Evolutionary conservation across 2,888 invertebrate genomes (phyloP).

Genomic region (Cryptops parisi): DNA sequence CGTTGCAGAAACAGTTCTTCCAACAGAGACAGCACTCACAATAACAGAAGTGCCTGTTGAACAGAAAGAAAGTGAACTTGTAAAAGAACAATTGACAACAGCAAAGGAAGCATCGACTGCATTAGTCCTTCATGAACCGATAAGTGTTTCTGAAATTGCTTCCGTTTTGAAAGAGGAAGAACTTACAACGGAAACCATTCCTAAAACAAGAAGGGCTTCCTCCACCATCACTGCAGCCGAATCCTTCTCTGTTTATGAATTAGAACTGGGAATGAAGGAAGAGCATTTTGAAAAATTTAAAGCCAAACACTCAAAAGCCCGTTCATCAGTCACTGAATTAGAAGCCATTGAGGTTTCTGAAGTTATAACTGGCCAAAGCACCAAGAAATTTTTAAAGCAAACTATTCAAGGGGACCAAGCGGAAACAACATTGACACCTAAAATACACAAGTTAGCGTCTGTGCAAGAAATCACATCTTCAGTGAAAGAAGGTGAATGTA

Average conservation of each 20-base stretch:
- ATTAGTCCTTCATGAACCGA: slow-evolving; percentile 12
- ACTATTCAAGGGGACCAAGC: slow-evolving; percentile 11
- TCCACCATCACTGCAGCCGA: slow-evolving; percentile 7
- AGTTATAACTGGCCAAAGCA: slow-evolving; percentile 12
- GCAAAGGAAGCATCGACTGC: slow-evolving; percentile 1
- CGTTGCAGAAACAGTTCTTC: slow-evolving; percentile 8
- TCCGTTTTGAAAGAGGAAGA: slow-evolving; percentile 14
- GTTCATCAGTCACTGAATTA: slow-evolving; percentile 13
- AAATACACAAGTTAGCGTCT: slow-evolving; percentile 6
- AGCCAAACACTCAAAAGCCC: slow-evolving; percentile 8
- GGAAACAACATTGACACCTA: too few relatives aligned
- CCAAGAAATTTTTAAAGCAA: slow-evolving; percentile 5
- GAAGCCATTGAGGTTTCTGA: slow-evolving; percentile 16
- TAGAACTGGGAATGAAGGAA: slow-evolving; percentile 10
- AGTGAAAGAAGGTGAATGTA: slow-evolving; percentile 12
- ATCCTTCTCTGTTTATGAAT: slow-evolving; percentile 14
- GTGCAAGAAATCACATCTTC: slow-evolving; percentile 11
- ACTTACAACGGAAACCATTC: slow-evolving; percentile 6
- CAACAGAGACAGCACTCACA: slow-evolving; percentile 12
- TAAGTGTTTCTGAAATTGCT: slow-evolving; percentile 14
- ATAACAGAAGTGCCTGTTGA: slow-evolving; percentile 11
- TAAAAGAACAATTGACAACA: not conserved
- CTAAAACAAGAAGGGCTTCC: slow-evolving; percentile 8
- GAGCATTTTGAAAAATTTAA: slow-evolving; percentile 1
- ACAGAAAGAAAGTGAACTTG: slow-evolving; percentile 15